These are phyloP conservation scores for Podarcis cretensis DNA, from an alignment of 2,113 vertebrate genomes.

Conservation along the genomic window DNA sequence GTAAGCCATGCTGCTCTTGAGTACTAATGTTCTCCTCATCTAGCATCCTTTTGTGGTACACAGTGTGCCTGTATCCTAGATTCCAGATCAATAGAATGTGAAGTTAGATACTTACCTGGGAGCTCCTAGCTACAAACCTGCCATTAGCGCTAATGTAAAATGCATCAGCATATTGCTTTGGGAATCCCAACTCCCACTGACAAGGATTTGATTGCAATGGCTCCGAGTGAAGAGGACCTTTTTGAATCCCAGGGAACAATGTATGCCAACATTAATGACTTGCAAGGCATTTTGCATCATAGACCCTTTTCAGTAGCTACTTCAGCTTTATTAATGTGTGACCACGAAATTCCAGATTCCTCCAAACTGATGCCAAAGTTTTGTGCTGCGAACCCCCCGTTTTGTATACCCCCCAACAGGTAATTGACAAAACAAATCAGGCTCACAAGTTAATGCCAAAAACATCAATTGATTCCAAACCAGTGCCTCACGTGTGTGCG, in stretches of 20 bases:
- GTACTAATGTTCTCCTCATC: neutral
- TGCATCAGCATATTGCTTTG: constrained; percentile 53
- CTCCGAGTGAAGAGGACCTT: constrained; percentile 24
- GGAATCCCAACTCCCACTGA: constrained; percentile 50
- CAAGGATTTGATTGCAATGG: constrained; percentile 49
- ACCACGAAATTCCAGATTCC: too few species aligned
- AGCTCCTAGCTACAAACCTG: constrained; percentile 30
- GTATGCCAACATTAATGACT: constrained; percentile 18
- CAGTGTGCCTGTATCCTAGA: constrained; percentile 19
- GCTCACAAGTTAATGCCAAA: too few species aligned
- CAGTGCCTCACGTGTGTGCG: too few species aligned
- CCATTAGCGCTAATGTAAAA: constrained; percentile 39
- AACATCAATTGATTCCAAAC: too few species aligned
- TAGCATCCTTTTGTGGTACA: neutral
- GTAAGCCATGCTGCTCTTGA: neutral
- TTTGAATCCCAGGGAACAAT: constrained; percentile 30
- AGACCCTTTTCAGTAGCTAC: neutral
- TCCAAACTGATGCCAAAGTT: too few species aligned
- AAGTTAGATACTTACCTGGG: constrained; percentile 35
- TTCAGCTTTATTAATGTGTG: too few species aligned
- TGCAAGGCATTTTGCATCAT: constrained; percentile 3
- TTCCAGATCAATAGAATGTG: constrained; percentile 20
- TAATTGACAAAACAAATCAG: too few species aligned
- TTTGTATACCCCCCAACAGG: too few species aligned
- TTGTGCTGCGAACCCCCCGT: too few species aligned